Evolutionary conservation across 2,797 vertebrate genomes (phyloP).

Genomic region (Emydoidea blandingii): DNA sequence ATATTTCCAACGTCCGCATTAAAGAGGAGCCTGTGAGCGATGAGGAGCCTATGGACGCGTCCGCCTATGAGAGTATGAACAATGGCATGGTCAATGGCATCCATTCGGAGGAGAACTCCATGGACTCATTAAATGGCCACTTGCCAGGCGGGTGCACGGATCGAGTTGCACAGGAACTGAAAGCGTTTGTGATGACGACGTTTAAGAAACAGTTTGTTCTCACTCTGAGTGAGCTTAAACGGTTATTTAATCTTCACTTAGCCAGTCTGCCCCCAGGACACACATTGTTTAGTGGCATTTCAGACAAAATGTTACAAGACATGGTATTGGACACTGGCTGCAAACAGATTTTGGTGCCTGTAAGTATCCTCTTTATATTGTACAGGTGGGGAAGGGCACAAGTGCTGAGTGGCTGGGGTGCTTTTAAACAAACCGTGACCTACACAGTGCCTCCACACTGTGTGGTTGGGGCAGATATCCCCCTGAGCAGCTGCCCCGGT

Average conservation of each 20-base stretch:
- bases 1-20: slow-evolving; percentile 72
- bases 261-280: slow-evolving; percentile 93
- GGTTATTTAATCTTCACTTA: slow-evolving; percentile 95
- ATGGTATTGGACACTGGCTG: slow-evolving; percentile 91
- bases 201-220: slow-evolving; percentile 95
- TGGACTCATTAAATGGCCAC: slow-evolving; percentile 84
- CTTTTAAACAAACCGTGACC: not conserved
- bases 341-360: slow-evolving; percentile 99
- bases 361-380: slow-evolving; percentile 83
- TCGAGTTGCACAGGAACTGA: slow-evolving; percentile 85
- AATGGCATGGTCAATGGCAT: slow-evolving; percentile 90
- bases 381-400: not conserved
- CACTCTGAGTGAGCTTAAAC: slow-evolving; percentile 96
- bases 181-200: slow-evolving; percentile 89
- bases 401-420: not conserved
- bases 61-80: slow-evolving; percentile 69
- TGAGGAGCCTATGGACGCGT: slow-evolving; percentile 91
- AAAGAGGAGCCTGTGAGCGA: slow-evolving; percentile 89
- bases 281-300: slow-evolving; percentile 89
- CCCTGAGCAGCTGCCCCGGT: not conserved
- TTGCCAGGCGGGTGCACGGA: slow-evolving; percentile 72
- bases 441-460: not conserved
- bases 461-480: not conserved
- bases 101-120: slow-evolving; percentile 60
- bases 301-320: slow-evolving; percentile 96